Conservation (phyloP, 2,888 invertebrate species). For the Cloeon dipterum region DNA sequence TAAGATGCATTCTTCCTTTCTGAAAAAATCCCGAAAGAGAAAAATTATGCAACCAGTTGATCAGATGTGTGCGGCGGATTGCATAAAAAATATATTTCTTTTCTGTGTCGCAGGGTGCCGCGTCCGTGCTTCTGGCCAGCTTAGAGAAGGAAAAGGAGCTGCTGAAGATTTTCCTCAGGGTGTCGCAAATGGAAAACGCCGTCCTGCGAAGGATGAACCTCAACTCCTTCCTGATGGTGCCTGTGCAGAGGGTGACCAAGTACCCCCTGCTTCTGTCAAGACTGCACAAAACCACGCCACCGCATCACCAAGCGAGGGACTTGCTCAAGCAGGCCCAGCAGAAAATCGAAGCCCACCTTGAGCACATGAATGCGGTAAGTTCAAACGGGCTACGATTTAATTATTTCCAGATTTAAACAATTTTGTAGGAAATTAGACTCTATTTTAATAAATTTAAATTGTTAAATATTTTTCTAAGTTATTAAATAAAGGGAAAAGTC, state of each 20-base stretch:
- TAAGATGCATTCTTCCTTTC: no score
- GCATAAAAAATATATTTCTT: background rate
- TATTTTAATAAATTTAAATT: no score
- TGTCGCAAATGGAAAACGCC: slow-evolving; percentile 91
- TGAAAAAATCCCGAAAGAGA: no score
- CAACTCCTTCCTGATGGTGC: slow-evolving; percentile 95
- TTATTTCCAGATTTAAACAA: no score
- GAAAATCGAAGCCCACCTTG: slow-evolving; percentile 78
- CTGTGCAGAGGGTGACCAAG: slow-evolving; percentile 91
- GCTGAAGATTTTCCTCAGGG: slow-evolving; percentile 76
- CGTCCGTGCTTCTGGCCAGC: slow-evolving; percentile 67
- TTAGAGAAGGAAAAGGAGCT: slow-evolving; percentile 88
- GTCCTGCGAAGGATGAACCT: slow-evolving; percentile 84
- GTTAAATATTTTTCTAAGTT: no score
- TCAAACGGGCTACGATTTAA: no score
- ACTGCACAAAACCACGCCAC: slow-evolving; percentile 72
- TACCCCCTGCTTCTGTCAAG: slow-evolving; percentile 82
- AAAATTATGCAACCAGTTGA: no score
- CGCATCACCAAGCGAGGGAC: slow-evolving; percentile 60
- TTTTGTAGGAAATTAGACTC: no score
- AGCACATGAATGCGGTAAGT: slow-evolving; percentile 68
- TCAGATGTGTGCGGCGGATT: background rate
- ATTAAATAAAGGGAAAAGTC: no score
- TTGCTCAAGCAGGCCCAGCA: slow-evolving; percentile 70
- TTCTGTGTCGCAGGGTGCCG: slow-evolving; percentile 37